Evolutionary conservation across 2,888 invertebrate genomes (phyloP).

Genomic region (Diarsia brunnea): DNA sequence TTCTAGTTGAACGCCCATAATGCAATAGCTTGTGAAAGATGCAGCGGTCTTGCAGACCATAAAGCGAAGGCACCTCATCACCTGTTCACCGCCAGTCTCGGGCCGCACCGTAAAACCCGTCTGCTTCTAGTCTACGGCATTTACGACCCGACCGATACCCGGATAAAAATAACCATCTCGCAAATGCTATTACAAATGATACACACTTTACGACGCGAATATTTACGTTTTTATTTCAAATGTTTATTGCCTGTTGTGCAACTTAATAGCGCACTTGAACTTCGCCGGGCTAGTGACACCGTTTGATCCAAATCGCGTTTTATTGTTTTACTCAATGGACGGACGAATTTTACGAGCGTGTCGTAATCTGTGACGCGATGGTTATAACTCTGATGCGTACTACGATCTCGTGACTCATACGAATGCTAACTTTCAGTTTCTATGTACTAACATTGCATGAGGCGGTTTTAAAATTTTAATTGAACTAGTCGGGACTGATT

Average conservation of each 20-base stretch:
- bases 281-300: constrained; percentile 88
- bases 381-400: constrained; percentile 82
- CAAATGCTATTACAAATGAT: constrained; percentile 78
- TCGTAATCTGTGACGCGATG: constrained; percentile 86
- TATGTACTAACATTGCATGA: constrained; percentile 64
- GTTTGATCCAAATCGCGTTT: constrained; percentile 89
- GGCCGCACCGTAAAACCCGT: constrained; percentile 84
- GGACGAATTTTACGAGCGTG: constrained; percentile 87
- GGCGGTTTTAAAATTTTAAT: constrained; percentile 58
- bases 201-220: constrained; percentile 78
- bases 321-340: constrained; percentile 89
- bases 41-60: constrained; percentile 69
- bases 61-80: constrained; percentile 78
- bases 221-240: constrained; percentile 88
- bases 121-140: constrained; percentile 88
- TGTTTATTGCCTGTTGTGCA: constrained; percentile 88
- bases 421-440: constrained; percentile 84
- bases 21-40: constrained; percentile 72
- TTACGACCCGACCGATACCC: constrained; percentile 85
- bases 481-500: constrained; percentile 48
- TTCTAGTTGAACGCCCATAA: constrained; percentile 65
- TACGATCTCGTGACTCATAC: constrained; percentile 81
- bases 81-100: constrained; percentile 78
- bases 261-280: constrained; percentile 90
- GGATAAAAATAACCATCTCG: constrained; percentile 87